A percentile compares a stretch with the other conserved stretches of the same genome.
Evolutionary conservation across 2,797 vertebrate genomes (phyloP).

Genomic region (Poeciliopsis turneri): DNA sequence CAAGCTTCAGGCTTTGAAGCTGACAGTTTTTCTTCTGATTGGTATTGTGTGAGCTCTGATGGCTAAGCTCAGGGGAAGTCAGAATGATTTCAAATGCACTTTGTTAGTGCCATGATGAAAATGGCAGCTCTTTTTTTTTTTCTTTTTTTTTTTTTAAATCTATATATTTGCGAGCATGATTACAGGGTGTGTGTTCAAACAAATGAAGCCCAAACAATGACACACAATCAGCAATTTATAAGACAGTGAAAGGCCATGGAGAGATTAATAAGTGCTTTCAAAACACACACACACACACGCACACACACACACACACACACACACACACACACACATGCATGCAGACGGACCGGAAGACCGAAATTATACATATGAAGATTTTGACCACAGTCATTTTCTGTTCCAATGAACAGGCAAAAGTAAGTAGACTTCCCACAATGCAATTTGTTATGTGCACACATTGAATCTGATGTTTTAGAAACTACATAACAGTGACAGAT

Average conservation of each 20-base stretch:
- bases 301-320: slow-evolving; percentile 17
- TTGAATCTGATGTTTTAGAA: slow-evolving; percentile 69
- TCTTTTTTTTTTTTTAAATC: slow-evolving; percentile 39
- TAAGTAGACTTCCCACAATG: slow-evolving; percentile 71
- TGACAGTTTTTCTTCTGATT: slow-evolving; percentile 74
- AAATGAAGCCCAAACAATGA: slow-evolving; percentile 84
- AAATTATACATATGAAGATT: slow-evolving; percentile 78
- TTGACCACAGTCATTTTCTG: slow-evolving; percentile 64
- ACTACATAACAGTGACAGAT: slow-evolving; percentile 66
- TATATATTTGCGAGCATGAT: slow-evolving; percentile 80
- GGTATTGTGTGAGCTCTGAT: slow-evolving; percentile 81
- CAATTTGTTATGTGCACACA: slow-evolving; percentile 76
- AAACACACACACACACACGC: slow-evolving; percentile 27
- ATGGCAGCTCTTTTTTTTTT: slow-evolving; percentile 73
- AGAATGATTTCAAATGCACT: slow-evolving; percentile 80
- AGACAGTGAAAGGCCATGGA: slow-evolving; percentile 77
- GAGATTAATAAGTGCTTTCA: slow-evolving; percentile 82
- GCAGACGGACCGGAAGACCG: slow-evolving; percentile 56
- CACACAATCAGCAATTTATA: slow-evolving; percentile 84
- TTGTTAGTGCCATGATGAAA: slow-evolving; percentile 80
- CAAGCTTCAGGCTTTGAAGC: slow-evolving; percentile 69
- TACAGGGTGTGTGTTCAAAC: slow-evolving; percentile 83
- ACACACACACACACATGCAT: slow-evolving; percentile 9
- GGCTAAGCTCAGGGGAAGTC: slow-evolving; percentile 77
- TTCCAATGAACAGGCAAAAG: slow-evolving; percentile 70